Evolutionary conservation across 2,888 invertebrate species (phyloP).

Genomic region (Cataglyphis rosenhaueri): DNA sequence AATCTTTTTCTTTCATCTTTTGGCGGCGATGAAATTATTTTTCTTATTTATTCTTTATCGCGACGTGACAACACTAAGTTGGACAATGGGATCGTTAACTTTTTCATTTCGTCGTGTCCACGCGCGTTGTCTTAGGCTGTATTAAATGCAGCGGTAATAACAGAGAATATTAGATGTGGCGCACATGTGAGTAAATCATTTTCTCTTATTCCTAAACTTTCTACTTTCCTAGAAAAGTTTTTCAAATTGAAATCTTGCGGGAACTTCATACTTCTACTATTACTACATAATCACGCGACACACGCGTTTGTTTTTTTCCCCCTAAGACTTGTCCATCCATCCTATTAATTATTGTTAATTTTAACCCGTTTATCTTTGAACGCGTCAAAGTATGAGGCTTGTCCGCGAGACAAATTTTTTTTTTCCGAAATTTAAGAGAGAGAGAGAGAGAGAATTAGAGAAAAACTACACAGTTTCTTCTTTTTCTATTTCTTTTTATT

Average conservation of each 20-base stretch:
- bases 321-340: background rate
- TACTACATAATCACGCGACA: background rate
- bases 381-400: background rate
- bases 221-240: background rate
- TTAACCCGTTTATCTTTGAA: background rate
- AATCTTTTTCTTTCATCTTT: background rate
- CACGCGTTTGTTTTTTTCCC: background rate
- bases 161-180: background rate
- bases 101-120: constrained; percentile 27
- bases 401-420: background rate
- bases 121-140: background rate
- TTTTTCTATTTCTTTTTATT: too few species aligned
- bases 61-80: background rate
- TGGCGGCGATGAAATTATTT: background rate
- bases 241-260: background rate
- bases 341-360: background rate
- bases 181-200: constrained; percentile 23
- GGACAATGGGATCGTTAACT: background rate
- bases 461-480: background rate
- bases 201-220: background rate
- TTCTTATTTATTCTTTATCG: background rate
- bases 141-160: constrained; percentile 10
- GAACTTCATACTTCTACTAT: background rate
- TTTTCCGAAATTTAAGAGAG: background rate
- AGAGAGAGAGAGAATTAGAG: too few species aligned